Evolutionary conservation across 2,113 vertebrate species (phyloP).

Genomic region (Pygoscelis adeliae): DNA sequence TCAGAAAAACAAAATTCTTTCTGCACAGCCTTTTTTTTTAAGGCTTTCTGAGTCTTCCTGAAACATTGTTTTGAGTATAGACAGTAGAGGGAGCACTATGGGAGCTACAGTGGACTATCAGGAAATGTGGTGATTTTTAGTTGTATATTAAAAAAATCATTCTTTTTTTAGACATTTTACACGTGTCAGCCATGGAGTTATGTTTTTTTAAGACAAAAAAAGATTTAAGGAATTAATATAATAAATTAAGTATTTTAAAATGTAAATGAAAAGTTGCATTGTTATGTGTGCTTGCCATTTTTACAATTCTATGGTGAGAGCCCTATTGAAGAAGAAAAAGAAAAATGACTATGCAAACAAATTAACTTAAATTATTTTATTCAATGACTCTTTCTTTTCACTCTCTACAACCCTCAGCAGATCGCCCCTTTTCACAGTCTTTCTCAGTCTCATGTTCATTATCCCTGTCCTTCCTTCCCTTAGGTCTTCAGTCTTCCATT

Average conservation of each 20-base stretch:
- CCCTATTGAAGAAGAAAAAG: neutral
- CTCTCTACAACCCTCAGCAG: neutral
- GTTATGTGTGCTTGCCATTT: neutral
- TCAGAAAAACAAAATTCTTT: neutral
- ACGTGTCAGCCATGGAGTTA: accelerated
- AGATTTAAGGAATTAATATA: neutral
- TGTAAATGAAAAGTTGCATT: neutral
- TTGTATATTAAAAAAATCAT: neutral
- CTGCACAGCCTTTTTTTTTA: accelerated
- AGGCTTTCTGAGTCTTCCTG: neutral
- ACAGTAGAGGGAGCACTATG: neutral
- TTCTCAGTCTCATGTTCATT: neutral
- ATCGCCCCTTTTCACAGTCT: neutral
- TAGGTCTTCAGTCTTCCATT: neutral
- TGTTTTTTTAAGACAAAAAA: neutral
- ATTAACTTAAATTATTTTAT: neutral
- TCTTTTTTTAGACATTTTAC: neutral
- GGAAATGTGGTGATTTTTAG: neutral
- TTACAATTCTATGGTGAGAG: neutral
- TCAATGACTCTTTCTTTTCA: neutral
- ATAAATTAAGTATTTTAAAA: neutral
- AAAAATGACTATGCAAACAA: neutral
- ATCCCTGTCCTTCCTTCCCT: neutral
- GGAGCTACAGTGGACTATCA: neutral
- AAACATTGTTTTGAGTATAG: neutral